Evolutionary conservation across 2,888 invertebrate species (phyloP), one percentile per base, ranked within the genome.

Genomic region (Pseudanteris insignis): DNA sequence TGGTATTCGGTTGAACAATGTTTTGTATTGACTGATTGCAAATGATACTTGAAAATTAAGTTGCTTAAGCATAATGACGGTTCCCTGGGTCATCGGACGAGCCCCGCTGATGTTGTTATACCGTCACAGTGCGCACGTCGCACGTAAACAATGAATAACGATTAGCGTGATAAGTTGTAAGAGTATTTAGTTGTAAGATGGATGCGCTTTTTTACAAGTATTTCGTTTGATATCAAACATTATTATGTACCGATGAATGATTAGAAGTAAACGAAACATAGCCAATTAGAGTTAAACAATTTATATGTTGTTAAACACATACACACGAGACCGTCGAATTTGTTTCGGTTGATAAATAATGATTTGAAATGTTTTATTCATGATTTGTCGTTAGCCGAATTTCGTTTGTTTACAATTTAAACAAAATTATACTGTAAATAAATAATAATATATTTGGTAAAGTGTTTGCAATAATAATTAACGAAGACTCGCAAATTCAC

Each of bases 161-260:
- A n/a, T n/a, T n/a, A n/a, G n/a, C n/a, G n/a, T n/a, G n/a, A n/a
- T n/a, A n/a, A n/a, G n/a, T n/a, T n/a, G n/a, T n/a, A 26, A 37
- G 12, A 40, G 18, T 30, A 38, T n/a, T 33, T 50, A 50, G 40
- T 26, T 6, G 14, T 50, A 50, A 50, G 26, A 25, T 34, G 18
- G 11, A 18, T 8, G 34, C 40, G 50, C 50, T 50, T 50, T 50
- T 50, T 50, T 50, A 50, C 50, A 21, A 33, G 3, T n/a, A 41
- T 40, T 50, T 50, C 10, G 13, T 50, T 50, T 50, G 50, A 50
- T 50, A 50, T 28, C n/a, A 18, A 32, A 13, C 26, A 34, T 40
- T 7, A n/a, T n/a, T n/a, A n/a, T 18, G 21, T 33, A 40, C 2
- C 14, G 18, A 40, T 21, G 21, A 48, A 25, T 25, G 28, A 30